phyloP scores from a whole-genome alignment of 2,113 vertebrate genomes.

The Bujurquina vittata region DNA sequence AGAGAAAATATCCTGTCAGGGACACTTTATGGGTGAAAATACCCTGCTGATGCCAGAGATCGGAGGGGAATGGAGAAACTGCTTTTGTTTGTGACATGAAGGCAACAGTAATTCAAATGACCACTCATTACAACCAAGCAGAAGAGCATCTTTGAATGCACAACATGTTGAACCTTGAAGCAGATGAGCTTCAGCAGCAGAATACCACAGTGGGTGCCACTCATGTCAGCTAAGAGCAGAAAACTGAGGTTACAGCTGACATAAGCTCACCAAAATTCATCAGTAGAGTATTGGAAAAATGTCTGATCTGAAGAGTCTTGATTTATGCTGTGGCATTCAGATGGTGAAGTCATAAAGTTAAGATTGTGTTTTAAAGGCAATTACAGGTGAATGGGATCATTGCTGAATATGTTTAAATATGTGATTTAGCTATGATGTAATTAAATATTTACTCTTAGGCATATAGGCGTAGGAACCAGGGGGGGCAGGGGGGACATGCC shows the following conservation, averaged over 20 bases:
- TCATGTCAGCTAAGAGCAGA: not conserved
- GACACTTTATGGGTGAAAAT: not conserved
- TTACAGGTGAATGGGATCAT: too few relatives aligned
- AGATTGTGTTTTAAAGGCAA: too few relatives aligned
- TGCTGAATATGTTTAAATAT: too few relatives aligned
- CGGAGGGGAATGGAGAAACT: not conserved
- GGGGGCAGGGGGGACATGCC: too few relatives aligned
- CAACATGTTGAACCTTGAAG: not conserved
- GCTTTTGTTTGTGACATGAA: not conserved
- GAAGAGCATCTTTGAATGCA: not conserved
- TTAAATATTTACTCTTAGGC: too few relatives aligned
- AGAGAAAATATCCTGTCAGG: not conserved
- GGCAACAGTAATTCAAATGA: not conserved
- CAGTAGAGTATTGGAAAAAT: not conserved
- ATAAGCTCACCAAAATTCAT: not conserved
- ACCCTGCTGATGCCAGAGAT: not conserved
- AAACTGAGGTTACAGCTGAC: not conserved
- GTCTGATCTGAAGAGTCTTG: not conserved
- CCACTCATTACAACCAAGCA: not conserved
- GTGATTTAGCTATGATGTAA: too few relatives aligned
- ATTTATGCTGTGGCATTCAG: not conserved
- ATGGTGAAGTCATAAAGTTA: not conserved
- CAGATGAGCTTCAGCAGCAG: not conserved
- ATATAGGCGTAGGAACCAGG: too few relatives aligned
- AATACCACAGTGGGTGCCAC: not conserved